Evolutionary conservation across 2,113 vertebrate genomes (phyloP).

Genomic region (Limanda limanda): DNA sequence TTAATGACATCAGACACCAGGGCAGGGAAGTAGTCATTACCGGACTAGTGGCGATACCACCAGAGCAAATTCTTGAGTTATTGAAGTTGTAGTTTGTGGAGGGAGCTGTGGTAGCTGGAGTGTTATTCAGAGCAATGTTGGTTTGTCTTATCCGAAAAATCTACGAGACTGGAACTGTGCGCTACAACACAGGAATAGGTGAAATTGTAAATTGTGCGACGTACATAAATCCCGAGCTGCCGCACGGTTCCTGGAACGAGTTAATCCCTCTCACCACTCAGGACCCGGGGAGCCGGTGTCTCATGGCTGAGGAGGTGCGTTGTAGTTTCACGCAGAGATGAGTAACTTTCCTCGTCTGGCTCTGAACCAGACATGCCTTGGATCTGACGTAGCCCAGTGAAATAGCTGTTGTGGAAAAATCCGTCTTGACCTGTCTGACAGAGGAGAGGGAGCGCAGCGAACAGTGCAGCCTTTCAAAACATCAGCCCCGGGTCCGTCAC

Average conservation of each 20-base stretch:
- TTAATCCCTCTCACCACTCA: slow-evolving; percentile 19
- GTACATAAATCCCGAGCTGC: no score
- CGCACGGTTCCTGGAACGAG: slow-evolving; percentile 1
- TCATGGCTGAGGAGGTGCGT: slow-evolving; percentile 26
- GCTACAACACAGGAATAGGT: no score
- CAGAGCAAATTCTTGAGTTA: slow-evolving; percentile 17
- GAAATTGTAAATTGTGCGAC: no score
- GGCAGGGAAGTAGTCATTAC: slow-evolving; percentile 61
- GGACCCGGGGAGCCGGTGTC: slow-evolving; percentile 1
- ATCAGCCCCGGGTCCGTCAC: slow-evolving; percentile 19
- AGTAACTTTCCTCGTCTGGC: slow-evolving; percentile 68
- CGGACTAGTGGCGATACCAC: slow-evolving; percentile 26
- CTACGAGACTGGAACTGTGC: not conserved
- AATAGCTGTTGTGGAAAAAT: slow-evolving; percentile 64
- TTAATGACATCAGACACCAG: slow-evolving; percentile 70
- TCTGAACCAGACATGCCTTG: slow-evolving; percentile 59
- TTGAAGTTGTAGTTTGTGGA: slow-evolving; percentile 6
- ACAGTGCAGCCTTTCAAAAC: slow-evolving; percentile 27
- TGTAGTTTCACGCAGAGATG: slow-evolving; percentile 50
- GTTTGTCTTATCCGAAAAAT: not conserved
- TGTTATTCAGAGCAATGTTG: not conserved
- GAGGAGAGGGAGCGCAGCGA: slow-evolving; percentile 29
- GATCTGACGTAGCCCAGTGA: slow-evolving; percentile 63
- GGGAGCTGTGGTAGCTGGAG: not conserved
- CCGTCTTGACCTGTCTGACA: slow-evolving; percentile 60